Base-by-base conservation (phyloP, 2,888 invertebrate genomes). In the Agriopis aurantiaria region DNA sequence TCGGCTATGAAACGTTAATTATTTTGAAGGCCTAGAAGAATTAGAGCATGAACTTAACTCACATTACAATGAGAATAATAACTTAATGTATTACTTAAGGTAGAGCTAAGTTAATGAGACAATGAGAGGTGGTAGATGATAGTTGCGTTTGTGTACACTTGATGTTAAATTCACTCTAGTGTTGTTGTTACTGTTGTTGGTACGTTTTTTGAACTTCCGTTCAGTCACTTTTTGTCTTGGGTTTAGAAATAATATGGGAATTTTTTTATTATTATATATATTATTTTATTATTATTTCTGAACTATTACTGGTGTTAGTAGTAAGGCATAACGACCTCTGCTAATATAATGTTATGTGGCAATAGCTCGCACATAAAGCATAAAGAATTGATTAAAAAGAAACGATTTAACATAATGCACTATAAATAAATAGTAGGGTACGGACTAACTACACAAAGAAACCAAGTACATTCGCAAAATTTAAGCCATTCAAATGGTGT, bases 11-110 rank as follows among this genome's bases (percentile, higher is more conserved):
- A 64, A 49, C 64, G 23, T 8, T 63, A 63, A 68, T 63, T 63
- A 68, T 53, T 58, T 48, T 53, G 63, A 58, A 68, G 68, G 68
- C 51, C 62, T 68, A 52, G 9, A 46, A 49, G 60, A 68, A 68
- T 63, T 63, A 63, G 68, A 68, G 68, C 68, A 58, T 63, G 53
- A 63, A 58, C 51, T 46, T 45, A 45, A 65, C 53, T 56, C 11
- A 64, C 48, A 55, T 64, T 66, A 55, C 33, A 17, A 45, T 14
- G 56, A 14, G n/a, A 49, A 51, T 55, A 41, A 56, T 46, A 48
- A 33, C 57, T 57, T 59, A n/a, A 9, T 59, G 5, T 59, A 48
- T 46, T 45, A 59, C 45, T 45, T 45, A 14, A 9, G 9, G n/a
- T 23, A 41, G 46, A 48, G n/a, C 59, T 3, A 12, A 48, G 8